Evolutionary conservation across 2,797 vertebrate genomes (phyloP).

Genomic region (Myotis daubentonii): DNA sequence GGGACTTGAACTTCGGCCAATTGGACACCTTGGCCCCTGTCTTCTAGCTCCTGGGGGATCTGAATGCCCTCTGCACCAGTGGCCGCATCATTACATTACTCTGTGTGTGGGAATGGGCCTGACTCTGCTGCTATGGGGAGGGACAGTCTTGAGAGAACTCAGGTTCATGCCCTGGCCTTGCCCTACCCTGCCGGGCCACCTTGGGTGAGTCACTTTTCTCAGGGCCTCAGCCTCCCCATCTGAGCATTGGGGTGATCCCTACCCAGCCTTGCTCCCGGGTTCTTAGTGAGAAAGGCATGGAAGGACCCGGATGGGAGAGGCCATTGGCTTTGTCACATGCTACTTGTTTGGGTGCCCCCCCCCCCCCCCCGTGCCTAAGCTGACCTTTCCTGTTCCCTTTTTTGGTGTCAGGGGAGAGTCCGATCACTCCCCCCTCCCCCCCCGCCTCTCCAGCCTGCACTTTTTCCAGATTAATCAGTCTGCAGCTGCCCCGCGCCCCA

Average conservation of each 20-base stretch:
- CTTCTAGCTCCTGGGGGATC: not conserved
- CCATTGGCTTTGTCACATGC: not conserved
- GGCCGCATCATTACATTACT: rapidly evolving
- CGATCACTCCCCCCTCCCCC: not conserved
- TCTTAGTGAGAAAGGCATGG: not conserved
- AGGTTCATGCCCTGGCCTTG: not conserved
- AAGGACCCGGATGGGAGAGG: not conserved
- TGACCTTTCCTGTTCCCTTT: constrained; percentile 11
- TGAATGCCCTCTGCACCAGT: not conserved
- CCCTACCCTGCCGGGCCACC: not conserved
- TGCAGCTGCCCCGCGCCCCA: constrained; percentile 25
- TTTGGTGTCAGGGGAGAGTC: constrained; percentile 2
- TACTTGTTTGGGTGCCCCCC: not conserved
- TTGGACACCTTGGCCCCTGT: not conserved
- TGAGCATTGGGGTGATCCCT: not conserved
- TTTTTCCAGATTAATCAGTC: not conserved
- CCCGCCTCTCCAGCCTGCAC: not conserved
- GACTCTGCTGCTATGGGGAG: not conserved
- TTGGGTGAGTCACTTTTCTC: not conserved
- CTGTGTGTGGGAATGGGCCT: not conserved
- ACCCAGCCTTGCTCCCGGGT: not conserved
- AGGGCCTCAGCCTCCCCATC: not conserved
- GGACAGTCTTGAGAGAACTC: not conserved
- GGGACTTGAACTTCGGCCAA: not conserved
- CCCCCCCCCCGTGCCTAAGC: not conserved